Base-by-base conservation (phyloP, 2,888 invertebrate species). In the Nycteola revayana region DNA sequence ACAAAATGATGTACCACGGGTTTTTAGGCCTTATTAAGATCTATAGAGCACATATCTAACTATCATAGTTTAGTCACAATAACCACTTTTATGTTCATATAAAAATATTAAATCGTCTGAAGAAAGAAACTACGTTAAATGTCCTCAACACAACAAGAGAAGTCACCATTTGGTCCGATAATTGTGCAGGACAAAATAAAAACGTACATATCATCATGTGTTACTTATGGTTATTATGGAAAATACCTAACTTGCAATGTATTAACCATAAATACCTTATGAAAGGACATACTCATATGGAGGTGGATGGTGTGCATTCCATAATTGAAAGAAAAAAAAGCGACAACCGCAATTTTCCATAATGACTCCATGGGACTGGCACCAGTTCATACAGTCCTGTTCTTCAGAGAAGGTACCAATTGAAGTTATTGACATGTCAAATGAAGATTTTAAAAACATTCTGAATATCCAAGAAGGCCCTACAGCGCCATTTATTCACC, bases 241-340 rank as follows among this genome's bases (percentile, higher is more conserved):
- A 31, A 27, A 10, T 18, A 20, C 21, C 32, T 24, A 25, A 32
- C 7, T 7, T 42, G 9, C 34, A 35, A 35, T 18, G 34, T 18
- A 38, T 34, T 21, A 33, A 27, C 27, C 45, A 41, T 26, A 38
- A 45, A 37, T 45, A 29, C 23, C 29, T 45, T 35, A 26, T 45
- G 25, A 45, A 41, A 9, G 45, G 41, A 10, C 45, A 38, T 22
- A 45, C 41, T 5, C 41, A 45, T 14, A 45, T 41, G 38, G 41
- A 45, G 9, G 40, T 41, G 1, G 44, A 44, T 10, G 37, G 37
- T 31, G 35, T 45, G 7, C 31, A 32, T 18, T 24, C 25, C 10
- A 9, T 18, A 18, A 32, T 28, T 10, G 37, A 42, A 28, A 25
- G 22, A 34, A 32, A 42, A 8, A 37, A 42, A 20, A 33, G n/a